Evolutionary conservation across 2,888 invertebrate species (phyloP).

Genomic region (Lingula anatina): DNA sequence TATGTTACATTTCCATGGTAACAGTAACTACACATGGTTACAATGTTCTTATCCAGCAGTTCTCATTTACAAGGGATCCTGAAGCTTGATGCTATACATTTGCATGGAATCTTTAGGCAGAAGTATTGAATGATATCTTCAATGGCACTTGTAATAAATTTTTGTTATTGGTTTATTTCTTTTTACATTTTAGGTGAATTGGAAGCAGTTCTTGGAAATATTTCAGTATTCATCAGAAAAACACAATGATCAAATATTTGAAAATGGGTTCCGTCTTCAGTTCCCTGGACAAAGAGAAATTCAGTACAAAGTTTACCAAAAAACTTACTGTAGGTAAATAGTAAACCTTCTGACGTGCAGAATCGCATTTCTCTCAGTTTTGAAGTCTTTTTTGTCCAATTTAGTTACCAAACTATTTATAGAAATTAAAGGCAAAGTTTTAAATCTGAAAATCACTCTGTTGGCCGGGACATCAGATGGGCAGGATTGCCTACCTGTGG

Average conservation of each 20-base stretch:
- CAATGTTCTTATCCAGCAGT: too few relatives aligned
- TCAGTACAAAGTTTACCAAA: constrained; percentile 15
- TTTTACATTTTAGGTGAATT: constrained; percentile 5
- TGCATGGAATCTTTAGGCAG: too few relatives aligned
- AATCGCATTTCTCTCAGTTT: background rate
- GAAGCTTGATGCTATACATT: too few relatives aligned
- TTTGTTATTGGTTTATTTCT: too few relatives aligned
- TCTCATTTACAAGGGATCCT: too few relatives aligned
- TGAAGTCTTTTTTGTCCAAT: background rate
- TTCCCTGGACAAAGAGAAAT: constrained; percentile 5
- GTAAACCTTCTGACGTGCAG: background rate
- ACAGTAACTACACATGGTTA: too few relatives aligned
- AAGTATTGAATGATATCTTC: too few relatives aligned
- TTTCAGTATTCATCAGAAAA: constrained; percentile 5
- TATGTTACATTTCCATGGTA: too few relatives aligned
- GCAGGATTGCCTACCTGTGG: too few relatives aligned
- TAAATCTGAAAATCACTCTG: too few relatives aligned
- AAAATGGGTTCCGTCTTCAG: constrained; percentile 7
- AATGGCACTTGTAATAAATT: too few relatives aligned
- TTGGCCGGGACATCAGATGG: too few relatives aligned
- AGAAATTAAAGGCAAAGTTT: background rate
- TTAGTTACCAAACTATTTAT: background rate
- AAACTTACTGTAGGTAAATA: constrained; percentile 17
- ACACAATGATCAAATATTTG: background rate
- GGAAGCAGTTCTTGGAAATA: constrained; percentile 9